Evolutionary conservation across 2,888 invertebrate species (phyloP).

Genomic region (Lithophane ornitopus): DNA sequence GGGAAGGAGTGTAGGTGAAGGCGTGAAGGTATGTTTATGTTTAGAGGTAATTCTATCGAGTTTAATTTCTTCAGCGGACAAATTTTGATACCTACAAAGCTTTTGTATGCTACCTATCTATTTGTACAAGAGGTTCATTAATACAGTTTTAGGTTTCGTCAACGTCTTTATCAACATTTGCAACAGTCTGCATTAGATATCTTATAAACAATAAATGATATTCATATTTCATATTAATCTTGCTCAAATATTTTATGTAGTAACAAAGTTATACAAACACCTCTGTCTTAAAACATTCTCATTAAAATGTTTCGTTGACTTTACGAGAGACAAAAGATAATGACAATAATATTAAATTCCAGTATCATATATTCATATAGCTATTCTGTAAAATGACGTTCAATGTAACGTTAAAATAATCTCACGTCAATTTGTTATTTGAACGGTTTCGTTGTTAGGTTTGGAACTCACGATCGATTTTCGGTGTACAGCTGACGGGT

Average conservation of each 20-base stretch:
- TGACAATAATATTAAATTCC: slow-evolving; percentile 35
- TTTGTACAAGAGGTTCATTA: not conserved
- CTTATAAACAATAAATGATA: not conserved
- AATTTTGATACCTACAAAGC: not conserved
- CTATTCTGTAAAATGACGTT: slow-evolving; percentile 34
- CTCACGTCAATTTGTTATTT: slow-evolving; percentile 47
- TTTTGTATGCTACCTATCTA: not conserved
- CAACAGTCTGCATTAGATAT: not conserved
- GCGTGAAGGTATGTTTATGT: not conserved
- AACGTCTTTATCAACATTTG: not conserved
- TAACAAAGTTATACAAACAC: slow-evolving; percentile 29
- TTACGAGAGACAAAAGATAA: slow-evolving; percentile 38
- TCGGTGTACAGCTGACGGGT: slow-evolving; percentile 10
- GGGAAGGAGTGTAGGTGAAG: no score
- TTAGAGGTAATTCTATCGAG: not conserved
- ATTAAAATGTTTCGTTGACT: slow-evolving; percentile 26
- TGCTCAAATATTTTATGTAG: slow-evolving; percentile 7
- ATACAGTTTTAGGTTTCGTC: not conserved
- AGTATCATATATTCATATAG: slow-evolving; percentile 8
- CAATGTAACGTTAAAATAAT: slow-evolving; percentile 48
- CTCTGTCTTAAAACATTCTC: not conserved
- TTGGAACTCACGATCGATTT: slow-evolving; percentile 44
- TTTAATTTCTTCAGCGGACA: not conserved
- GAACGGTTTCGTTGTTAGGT: slow-evolving; percentile 33
- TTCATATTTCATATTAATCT: not conserved